Base-by-base conservation (phyloP, 2,113 vertebrate genomes). In the Erpornis zantholeuca region DNA sequence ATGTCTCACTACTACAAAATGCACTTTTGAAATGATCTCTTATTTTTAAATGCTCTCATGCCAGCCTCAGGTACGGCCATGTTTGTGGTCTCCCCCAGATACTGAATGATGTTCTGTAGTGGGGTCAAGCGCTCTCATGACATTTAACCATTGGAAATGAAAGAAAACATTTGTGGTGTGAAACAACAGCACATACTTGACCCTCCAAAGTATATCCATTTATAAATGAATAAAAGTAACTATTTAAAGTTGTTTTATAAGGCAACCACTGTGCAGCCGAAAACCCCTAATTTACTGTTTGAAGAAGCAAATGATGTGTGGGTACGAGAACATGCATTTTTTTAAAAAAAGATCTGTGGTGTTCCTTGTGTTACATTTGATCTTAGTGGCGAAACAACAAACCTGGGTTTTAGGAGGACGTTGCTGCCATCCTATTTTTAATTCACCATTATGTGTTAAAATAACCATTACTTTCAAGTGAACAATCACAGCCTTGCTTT, bases 141-240 rank as follows among this genome's bases (percentile, higher is more conserved):
- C 96, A 97, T 98, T 93, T 94, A 94, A 96, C 95, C 97, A 96
- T 91, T 97, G 96, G 94, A 98, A 97, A 94, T 7, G 85, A 97
- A 96, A 88, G 94, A 97, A 98, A 97, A 97, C 97, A 96, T 97
- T 96, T 97, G 96, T 97, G 98, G 96, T 96, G 90, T 97, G 91
- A 96, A 97, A 97, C 96, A 97, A 96, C 94, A 96, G 97, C 86
- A 80, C 86, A 94, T 90, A 92, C 92, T 96, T 94, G 96, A 97
- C 95, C 60, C 90, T 97, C 96, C 91, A 96, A 97, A 97, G 92
- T 83, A 89, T 86, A 96, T 94, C 81, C 89, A 90, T 97, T 97
- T 98, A 97, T 97, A 97, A 98, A 97, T 96, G 97, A 95, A 97
- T 98, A 97, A 97, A 98, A 98, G 96, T 96, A 87, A 95, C 97